Conservation (phyloP, 35 echinoderm and acorn worm species). For the Holothuria glaberrima region DNA sequence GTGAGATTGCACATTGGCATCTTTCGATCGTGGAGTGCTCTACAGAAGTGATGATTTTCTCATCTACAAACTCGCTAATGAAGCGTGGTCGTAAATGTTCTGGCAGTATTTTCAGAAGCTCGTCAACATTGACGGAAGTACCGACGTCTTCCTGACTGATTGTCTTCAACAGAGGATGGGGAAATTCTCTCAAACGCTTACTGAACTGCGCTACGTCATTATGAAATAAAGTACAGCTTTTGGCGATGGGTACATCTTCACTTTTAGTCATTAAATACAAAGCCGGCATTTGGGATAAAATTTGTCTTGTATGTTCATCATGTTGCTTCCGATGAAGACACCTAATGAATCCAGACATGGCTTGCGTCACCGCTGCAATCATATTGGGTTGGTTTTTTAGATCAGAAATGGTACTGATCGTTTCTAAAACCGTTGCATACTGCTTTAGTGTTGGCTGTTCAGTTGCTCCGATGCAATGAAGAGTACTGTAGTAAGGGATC, state of each 20-base stretch:
- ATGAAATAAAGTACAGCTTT: conserved; percentile 7
- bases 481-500: background rate
- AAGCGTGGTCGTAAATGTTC: conserved; percentile 8
- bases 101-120: conserved; percentile 11
- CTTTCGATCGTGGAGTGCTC: no score
- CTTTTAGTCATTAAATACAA: conserved; percentile 30
- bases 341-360: conserved; percentile 38
- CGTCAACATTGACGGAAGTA: conserved; percentile 5
- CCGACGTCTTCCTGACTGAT: conserved; percentile 33
- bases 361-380: conserved; percentile 9
- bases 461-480: conserved; percentile 38
- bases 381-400: background rate
- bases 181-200: conserved; percentile 37
- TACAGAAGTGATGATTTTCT: background rate
- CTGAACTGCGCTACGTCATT: conserved; percentile 37
- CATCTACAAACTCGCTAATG: conserved; percentile 22
- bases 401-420: background rate
- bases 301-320: background rate
- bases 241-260: background rate
- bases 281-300: conserved; percentile 13
- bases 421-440: conserved; percentile 23
- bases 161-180: background rate
- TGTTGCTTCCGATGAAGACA: conserved; percentile 42
- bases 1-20: background rate
- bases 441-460: conserved; percentile 27